These are phyloP conservation scores for Athripsodes cinereus DNA, from an alignment of 2,888 invertebrate genomes.

Conservation along the genomic window DNA sequence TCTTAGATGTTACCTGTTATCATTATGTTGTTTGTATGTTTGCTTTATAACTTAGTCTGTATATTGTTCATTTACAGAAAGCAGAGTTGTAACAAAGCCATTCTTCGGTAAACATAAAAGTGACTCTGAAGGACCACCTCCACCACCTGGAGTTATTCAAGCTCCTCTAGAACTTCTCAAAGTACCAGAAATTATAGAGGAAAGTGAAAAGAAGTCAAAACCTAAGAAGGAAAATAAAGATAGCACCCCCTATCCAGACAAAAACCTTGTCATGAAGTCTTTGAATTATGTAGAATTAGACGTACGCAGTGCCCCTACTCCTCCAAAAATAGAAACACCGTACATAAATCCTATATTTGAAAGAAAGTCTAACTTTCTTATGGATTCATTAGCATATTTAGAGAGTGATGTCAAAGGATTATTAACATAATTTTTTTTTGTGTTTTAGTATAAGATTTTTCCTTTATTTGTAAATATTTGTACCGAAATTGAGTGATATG, in stretches of 20 bases:
- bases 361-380: conserved; percentile 36
- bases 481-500: too few species aligned
- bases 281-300: conserved; percentile 50
- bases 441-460: neutral
- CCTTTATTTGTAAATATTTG: too few species aligned
- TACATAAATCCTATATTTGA: conserved; percentile 5
- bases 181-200: neutral
- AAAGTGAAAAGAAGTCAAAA: neutral
- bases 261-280: conserved; percentile 43
- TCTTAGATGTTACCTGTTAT: too few species aligned
- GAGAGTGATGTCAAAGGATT: conserved; percentile 46
- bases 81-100: conserved; percentile 31
- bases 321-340: neutral
- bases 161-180: neutral
- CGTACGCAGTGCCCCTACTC: conserved; percentile 34
- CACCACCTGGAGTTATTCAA: conserved; percentile 25
- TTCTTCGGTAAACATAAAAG: conserved; percentile 31
- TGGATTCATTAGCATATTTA: conserved; percentile 40
- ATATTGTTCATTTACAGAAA: conserved; percentile 28
- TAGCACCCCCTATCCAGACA: conserved; percentile 41
- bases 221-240: neutral
- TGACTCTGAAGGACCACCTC: conserved; percentile 27
- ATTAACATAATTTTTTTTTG: conserved; percentile 33
- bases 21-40: too few species aligned
- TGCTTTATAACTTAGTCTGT: too few species aligned